phyloP scores from a whole-genome alignment of 2,888 invertebrate species.

The Clivina fossor region DNA sequence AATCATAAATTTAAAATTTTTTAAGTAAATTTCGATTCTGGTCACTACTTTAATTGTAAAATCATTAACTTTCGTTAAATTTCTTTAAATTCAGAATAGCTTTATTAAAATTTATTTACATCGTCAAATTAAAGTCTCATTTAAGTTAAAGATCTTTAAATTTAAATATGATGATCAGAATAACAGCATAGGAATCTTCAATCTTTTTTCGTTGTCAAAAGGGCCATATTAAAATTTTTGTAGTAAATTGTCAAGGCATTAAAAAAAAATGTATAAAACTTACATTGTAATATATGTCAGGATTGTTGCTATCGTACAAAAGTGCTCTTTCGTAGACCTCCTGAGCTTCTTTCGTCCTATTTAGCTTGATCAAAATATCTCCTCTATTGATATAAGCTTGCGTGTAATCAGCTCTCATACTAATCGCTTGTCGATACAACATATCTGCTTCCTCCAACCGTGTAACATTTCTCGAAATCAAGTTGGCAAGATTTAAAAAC shows the following conservation, averaged over 20 bases:
- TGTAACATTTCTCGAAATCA: slow-evolving; percentile 90
- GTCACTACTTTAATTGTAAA: too few species aligned
- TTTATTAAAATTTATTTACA: too few species aligned
- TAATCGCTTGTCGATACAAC: slow-evolving; percentile 91
- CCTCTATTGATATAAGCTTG: slow-evolving; percentile 97
- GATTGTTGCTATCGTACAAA: slow-evolving; percentile 89
- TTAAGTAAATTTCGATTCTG: too few species aligned
- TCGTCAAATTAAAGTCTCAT: too few species aligned
- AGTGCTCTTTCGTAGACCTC: slow-evolving; percentile 92
- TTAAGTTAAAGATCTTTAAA: too few species aligned
- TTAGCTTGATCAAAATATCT: slow-evolving; percentile 91
- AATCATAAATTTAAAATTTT: too few species aligned
- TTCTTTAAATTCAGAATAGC: too few species aligned
- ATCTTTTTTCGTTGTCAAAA: too few species aligned
- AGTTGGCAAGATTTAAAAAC: slow-evolving; percentile 90
- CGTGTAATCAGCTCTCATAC: slow-evolving; percentile 94
- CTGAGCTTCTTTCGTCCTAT: slow-evolving; percentile 91
- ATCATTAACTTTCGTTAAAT: too few species aligned
- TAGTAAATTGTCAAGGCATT: too few species aligned
- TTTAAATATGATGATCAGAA: too few species aligned
- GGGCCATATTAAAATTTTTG: not conserved
- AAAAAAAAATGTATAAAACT: slow-evolving; percentile 52
- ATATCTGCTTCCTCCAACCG: slow-evolving; percentile 92
- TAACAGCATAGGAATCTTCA: too few species aligned
- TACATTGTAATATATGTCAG: slow-evolving; percentile 93